A percentile compares a stretch with the other conserved stretches of the same genome.
Evolutionary conservation across 2,113 vertebrate genomes (phyloP).

Genomic region (Pseudopipra pipra): DNA sequence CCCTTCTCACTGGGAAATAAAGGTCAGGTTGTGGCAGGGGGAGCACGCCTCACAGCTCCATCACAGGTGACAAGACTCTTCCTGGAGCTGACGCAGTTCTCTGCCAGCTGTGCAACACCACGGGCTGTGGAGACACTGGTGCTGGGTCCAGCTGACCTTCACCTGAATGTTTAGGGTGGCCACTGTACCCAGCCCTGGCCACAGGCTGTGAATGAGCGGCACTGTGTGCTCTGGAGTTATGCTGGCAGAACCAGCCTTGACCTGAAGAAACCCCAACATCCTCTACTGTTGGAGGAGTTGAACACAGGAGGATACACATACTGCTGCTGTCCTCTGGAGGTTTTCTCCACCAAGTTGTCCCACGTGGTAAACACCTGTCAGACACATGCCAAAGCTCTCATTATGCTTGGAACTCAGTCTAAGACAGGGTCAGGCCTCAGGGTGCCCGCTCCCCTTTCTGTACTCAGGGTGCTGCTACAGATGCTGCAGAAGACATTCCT

Average conservation of each 20-base stretch:
- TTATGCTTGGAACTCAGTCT: neutral
- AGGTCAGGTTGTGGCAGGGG: neutral
- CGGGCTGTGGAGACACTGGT: neutral
- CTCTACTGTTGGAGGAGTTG: neutral
- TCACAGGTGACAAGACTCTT: neutral
- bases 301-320: neutral
- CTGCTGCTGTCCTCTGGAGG: neutral
- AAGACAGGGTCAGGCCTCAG: neutral
- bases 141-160: neutral
- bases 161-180: neutral
- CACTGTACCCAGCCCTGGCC: neutral
- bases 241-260: neutral
- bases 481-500: neutral
- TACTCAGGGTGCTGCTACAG: rapidly evolving
- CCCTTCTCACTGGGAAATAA: neutral
- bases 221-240: neutral
- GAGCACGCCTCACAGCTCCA: neutral
- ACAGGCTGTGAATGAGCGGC: neutral
- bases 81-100: neutral
- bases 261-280: neutral
- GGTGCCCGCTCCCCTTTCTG: neutral
- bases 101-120: neutral
- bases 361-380: neutral
- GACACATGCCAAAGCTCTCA: neutral
- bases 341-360: neutral